Percentiles rank a stretch among this genome's conserved stretches.
These are phyloP conservation scores for Drosophila putrida DNA, from an alignment of 2,888 invertebrate genomes.

Conservation along the genomic window DNA sequence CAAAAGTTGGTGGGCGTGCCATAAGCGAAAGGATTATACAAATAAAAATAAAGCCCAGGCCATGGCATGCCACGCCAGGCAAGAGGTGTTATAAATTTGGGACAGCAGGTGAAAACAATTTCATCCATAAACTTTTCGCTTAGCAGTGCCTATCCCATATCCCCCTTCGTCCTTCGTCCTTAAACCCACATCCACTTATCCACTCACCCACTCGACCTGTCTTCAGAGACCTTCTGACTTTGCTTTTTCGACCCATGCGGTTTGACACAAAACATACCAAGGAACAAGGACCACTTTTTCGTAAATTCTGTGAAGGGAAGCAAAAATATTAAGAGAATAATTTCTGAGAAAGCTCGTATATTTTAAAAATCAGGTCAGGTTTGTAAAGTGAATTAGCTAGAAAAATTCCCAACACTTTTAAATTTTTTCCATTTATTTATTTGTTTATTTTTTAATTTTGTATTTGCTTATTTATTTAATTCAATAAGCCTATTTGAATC, in stretches of 20 bases:
- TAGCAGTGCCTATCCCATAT: constrained; percentile 49
- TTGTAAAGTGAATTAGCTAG: neutral
- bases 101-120: constrained; percentile 81
- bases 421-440: no score
- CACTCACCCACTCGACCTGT: constrained; percentile 21
- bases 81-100: constrained; percentile 76
- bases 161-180: no score
- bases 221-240: constrained; percentile 45
- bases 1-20: constrained; percentile 59
- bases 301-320: constrained; percentile 10
- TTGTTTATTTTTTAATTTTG: no score
- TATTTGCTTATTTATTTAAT: no score
- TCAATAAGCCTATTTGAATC: no score
- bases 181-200: neutral
- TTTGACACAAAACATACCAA: constrained; percentile 67
- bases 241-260: constrained; percentile 64
- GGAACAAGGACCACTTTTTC: constrained; percentile 16
- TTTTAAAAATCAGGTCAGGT: neutral
- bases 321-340: constrained; percentile 18
- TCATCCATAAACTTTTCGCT: constrained; percentile 80
- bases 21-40: constrained; percentile 79
- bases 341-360: neutral
- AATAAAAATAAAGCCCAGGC: constrained; percentile 69
- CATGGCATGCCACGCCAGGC: constrained; percentile 10
- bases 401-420: neutral